phyloP scores from a whole-genome alignment of 2,797 vertebrate genomes.

The Chelon labrosus region DNA sequence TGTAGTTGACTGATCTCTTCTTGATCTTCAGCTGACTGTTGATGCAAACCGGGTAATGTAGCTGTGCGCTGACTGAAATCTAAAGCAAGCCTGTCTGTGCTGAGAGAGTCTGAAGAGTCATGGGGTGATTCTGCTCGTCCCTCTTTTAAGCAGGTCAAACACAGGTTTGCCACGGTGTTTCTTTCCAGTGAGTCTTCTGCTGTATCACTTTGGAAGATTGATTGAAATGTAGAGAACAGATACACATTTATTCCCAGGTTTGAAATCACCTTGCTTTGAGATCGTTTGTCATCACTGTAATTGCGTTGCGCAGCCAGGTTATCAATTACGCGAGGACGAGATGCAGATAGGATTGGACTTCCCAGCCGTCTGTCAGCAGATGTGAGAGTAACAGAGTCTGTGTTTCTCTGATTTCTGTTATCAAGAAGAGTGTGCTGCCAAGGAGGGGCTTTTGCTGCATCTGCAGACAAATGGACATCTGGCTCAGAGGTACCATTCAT shows the following conservation, averaged over 20 bases:
- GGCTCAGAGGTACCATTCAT: constrained; percentile 63
- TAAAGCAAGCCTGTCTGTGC: constrained; percentile 23
- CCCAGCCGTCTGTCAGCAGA: constrained; percentile 53
- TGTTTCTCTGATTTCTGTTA: constrained; percentile 63
- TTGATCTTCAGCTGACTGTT: constrained; percentile 13
- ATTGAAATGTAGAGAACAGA: constrained; percentile 40
- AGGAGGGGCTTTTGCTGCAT: constrained; percentile 50
- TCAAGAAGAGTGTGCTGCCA: constrained; percentile 62
- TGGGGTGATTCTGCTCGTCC: constrained; percentile 33
- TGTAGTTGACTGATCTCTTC: constrained; percentile 26
- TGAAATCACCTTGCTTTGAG: constrained; percentile 49
- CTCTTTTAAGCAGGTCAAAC: constrained; percentile 67
- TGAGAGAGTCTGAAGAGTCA: constrained; percentile 14
- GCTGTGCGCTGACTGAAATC: constrained; percentile 46
- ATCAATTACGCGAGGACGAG: constrained; percentile 71
- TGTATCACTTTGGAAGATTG: constrained; percentile 56
- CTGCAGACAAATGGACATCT: constrained; percentile 55
- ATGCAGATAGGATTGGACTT: constrained; percentile 66
- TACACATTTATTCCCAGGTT: constrained; percentile 38
- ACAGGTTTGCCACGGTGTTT: constrained; percentile 52
- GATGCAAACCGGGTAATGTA: constrained; percentile 39
- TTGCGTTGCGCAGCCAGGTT: constrained; percentile 49
- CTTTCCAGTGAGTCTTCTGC: constrained; percentile 43
- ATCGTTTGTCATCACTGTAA: constrained; percentile 63
- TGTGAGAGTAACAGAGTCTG: constrained; percentile 62